Evolutionary conservation across 2,797 vertebrate genomes (phyloP).

Genomic region (Cynopterus sphinx): DNA sequence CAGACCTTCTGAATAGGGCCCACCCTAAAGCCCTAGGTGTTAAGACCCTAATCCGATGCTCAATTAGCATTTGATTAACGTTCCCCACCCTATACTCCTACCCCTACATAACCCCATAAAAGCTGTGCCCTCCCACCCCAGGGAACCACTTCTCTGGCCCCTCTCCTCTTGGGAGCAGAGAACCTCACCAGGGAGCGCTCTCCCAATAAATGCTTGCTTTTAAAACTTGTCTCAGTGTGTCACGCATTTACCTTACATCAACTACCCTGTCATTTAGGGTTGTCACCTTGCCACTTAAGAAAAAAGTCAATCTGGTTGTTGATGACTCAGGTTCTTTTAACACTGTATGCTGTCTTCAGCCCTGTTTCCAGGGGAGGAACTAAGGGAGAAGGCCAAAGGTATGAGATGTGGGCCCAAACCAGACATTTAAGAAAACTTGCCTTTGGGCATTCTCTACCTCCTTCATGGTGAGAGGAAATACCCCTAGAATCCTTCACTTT

Average conservation of each 20-base stretch:
- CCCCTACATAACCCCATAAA: too few relatives aligned
- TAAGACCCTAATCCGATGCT: too few relatives aligned
- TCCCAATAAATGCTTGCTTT: too few relatives aligned
- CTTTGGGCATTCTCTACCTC: not conserved
- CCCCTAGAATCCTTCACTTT: slow-evolving; percentile 37
- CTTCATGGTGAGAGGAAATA: slow-evolving; percentile 8
- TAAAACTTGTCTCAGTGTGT: too few relatives aligned
- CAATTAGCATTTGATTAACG: too few relatives aligned
- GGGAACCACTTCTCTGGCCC: too few relatives aligned
- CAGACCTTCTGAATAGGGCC: too few relatives aligned
- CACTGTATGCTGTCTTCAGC: not conserved
- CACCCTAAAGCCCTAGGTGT: too few relatives aligned
- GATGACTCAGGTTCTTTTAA: not conserved
- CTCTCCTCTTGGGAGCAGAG: too few relatives aligned
- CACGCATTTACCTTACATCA: not conserved
- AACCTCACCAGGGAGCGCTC: too few relatives aligned
- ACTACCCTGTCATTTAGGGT: not conserved
- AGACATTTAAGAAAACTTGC: not conserved
- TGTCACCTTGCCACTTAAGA: not conserved
- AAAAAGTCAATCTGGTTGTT: not conserved
- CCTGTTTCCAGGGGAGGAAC: not conserved
- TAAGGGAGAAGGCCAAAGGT: not conserved
- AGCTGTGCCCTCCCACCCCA: too few relatives aligned
- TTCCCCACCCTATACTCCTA: too few relatives aligned
- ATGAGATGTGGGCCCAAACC: not conserved